A percentile compares a stretch with the other conserved stretches of the same genome.
Conservation (phyloP, 2,113 vertebrate species). For the Miniopterus natalensis region DNA sequence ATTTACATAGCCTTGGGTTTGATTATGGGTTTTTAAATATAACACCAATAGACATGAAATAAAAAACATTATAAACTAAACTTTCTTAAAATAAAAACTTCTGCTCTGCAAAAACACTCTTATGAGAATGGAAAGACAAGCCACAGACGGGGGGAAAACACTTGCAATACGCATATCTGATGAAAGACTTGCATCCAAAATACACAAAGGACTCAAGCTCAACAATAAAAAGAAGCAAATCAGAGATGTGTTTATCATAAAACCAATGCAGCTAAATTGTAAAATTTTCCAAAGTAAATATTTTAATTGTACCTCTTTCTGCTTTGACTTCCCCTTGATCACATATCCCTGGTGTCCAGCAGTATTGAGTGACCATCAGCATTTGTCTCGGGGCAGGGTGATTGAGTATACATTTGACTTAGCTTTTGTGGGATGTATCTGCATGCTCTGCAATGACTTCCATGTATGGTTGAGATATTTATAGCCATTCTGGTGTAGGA, state of each 20-base stretch:
- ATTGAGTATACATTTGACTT: background rate
- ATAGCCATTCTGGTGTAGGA: background rate
- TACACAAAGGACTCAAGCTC: background rate
- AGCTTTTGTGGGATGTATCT: background rate
- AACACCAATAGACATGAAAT: background rate
- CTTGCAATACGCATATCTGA: background rate
- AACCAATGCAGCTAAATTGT: background rate
- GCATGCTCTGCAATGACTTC: background rate
- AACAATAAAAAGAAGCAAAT: background rate
- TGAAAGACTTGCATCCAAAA: background rate
- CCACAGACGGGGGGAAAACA: background rate
- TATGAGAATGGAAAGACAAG: slow-evolving; percentile 29
- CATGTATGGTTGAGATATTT: background rate
- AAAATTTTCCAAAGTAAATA: background rate
- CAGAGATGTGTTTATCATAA: background rate
- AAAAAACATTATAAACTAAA: background rate
- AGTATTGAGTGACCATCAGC: background rate
- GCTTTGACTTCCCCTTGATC: background rate
- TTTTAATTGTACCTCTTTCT: background rate
- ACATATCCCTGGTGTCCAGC: background rate
- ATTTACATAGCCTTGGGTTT: background rate
- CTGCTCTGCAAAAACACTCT: background rate
- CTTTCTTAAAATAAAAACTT: background rate
- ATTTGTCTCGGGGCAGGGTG: background rate
- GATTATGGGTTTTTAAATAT: background rate